phyloP scores from a whole-genome alignment of 2,888 invertebrate species.

The Rhimphoctona megacephalus region DNA sequence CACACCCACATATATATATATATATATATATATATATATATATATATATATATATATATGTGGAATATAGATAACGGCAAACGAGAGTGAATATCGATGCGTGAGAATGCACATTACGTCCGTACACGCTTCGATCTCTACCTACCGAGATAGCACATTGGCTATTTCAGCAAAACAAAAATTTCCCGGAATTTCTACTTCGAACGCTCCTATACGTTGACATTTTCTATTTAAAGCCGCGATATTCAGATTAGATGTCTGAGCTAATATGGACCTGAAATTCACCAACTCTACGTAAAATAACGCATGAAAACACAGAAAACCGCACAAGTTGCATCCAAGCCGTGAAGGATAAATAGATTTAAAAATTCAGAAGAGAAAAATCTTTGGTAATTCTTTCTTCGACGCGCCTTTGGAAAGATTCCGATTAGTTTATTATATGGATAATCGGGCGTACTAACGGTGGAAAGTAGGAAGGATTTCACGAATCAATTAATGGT shows the following conservation, averaged over 20 bases:
- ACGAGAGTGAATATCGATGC: conserved; percentile 57
- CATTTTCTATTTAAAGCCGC: not conserved
- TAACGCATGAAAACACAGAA: too few relatives aligned
- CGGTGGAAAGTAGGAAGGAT: too few relatives aligned
- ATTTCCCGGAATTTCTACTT: not conserved
- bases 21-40: not conserved
- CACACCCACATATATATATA: not conserved
- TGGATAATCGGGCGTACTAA: too few relatives aligned
- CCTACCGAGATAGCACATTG: not conserved
- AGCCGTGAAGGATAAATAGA: too few relatives aligned
- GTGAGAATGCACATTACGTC: conserved; percentile 52
- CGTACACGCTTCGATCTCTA: conserved; percentile 13
- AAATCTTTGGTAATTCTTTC: too few relatives aligned
- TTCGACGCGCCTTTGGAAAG: too few relatives aligned
- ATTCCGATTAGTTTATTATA: too few relatives aligned
- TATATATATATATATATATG: conserved; percentile 56
- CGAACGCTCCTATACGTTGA: not conserved
- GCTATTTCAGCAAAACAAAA: not conserved
- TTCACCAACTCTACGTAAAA: not conserved
- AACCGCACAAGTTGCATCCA: too few relatives aligned
- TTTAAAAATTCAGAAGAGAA: too few relatives aligned
- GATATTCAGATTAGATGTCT: not conserved
- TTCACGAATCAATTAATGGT: not conserved
- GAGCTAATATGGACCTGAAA: not conserved
- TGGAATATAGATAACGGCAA: conserved; percentile 59